Evolutionary conservation across 2,113 vertebrate genomes (phyloP), one percentile per base, ranked within the genome.

Genomic region (Gopherus evgoodei): DNA sequence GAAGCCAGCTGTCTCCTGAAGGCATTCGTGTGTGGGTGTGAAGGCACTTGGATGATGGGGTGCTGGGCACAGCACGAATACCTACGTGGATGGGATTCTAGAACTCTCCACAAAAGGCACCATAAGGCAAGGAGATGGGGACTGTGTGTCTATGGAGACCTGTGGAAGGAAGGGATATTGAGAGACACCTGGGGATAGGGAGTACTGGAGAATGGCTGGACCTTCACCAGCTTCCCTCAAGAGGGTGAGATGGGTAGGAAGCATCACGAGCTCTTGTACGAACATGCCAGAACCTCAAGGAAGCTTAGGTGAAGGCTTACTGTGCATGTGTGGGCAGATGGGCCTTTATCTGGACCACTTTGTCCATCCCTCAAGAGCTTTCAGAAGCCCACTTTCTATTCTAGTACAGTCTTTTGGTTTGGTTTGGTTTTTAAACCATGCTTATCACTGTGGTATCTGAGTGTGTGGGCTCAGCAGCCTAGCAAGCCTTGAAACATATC

Each of bases 401-500:
- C n/a, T 38, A 72, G 16, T 72, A n/a, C 38, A 3, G 9, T 38
- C 17, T 38, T n/a, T 38, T 72, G 17, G 2, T 69, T 31, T 65
- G 31, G 4, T 65, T 69, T 35, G 31, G 31, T 8, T 72, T 72
- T 38, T 72, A 72, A n/a, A 9, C 65, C 9, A 2, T 19, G 31
- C 35, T 69, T 69, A n/a, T 21, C 65, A 38, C 65, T 21, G 19
- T 38, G 21, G 9, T 72, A 38, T 72, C 19, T 22, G 19, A 72
- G n/a, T 5, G 9, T 0, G 0, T 19, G 54, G 82, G 57, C 29
- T 83, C 35, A 83, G 44, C 8, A 47, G 12, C 44, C 56, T 47
- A 14, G 42, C 42, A 44, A 27, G 25, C 42, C 50, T 27, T 81
- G 56, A 21, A 84, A 22, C 0, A 2, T 6, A 9, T 24, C 1